Evolutionary conservation across 2,113 vertebrate species (phyloP), one percentile per base, ranked within the genome.

Genomic region (Numenius arquata): DNA sequence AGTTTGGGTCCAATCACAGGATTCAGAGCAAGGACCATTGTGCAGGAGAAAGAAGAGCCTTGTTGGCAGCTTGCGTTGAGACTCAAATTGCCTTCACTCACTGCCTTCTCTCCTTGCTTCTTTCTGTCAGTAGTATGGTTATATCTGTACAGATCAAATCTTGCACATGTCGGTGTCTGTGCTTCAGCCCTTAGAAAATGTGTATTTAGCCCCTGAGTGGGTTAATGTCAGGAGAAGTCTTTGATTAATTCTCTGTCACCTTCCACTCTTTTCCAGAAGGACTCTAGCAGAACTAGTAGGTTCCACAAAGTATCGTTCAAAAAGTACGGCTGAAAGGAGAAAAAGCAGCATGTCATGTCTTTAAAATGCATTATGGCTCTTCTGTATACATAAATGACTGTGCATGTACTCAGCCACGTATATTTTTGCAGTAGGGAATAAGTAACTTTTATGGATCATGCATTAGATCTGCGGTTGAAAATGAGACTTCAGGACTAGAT

Each of bases 21-120:
- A 63, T 81, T 91, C 68, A 29, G 47, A 59, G 30, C 0, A 0
- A 85, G 30, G 25, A 88, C 13, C 2, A 0, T 1, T 70, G 58
- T 45, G 8, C 38, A 55, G 7, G 15, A 83, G 25, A 85, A 48
- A 19, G 27, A n/a, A 63, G 36, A 79, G 12, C 45, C 8, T 80
- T 73, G 19, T 7, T 88, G 53, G 36, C 38, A 72, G 53, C 38
- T 65, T 67, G 20, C 3, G 2, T 47, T 79, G 59, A 66, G 40
- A 30, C 21, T 67, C 23, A 62, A 66, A n/a, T 45, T n/a, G n/a
- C n/a, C n/a, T n/a, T n/a, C n/a, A n/a, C n/a, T 92, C 58, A 18
- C 18, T 61, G 61, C 20, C 58, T 32, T 72, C 30, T 66, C 36
- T 77, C 47, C 53, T 90, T 82, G 15, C 75, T 76, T 56, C 30